phyloP scores from a whole-genome alignment of 1,140 invertebrate species.

The Bombus vancouverensis region DNA sequence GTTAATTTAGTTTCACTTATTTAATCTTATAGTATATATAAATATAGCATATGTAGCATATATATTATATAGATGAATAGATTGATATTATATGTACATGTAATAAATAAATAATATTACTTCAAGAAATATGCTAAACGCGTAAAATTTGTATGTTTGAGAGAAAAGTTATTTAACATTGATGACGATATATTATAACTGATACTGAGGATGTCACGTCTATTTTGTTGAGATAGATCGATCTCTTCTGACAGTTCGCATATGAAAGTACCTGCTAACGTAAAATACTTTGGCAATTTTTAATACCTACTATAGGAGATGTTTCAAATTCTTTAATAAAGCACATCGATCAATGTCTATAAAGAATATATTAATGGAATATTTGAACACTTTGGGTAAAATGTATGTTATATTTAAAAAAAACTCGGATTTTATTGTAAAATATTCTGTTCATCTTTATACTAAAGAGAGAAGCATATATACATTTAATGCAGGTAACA shows the following conservation, averaged over 20 bases:
- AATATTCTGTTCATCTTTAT: background rate
- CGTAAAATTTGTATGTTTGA: background rate
- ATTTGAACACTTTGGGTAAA: background rate
- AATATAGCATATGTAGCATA: background rate
- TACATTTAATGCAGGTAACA: too few species aligned
- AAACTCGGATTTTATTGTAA: background rate
- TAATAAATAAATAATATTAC: background rate
- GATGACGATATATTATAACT: background rate
- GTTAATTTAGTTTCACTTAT: too few species aligned
- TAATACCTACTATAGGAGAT: background rate
- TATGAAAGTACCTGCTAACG: background rate
- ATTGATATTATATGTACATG: background rate
- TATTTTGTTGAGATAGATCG: background rate
- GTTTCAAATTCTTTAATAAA: background rate
- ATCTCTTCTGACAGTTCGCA: background rate
- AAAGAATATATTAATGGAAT: background rate
- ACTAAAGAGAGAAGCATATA: too few species aligned
- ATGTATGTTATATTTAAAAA: background rate
- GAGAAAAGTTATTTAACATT: background rate
- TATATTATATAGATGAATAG: too few species aligned
- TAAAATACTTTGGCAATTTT: background rate
- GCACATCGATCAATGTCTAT: conserved; percentile 2
- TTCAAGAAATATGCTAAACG: too few species aligned
- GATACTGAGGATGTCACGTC: background rate
- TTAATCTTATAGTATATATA: too few species aligned